These are phyloP conservation scores for Gari tellinella DNA, from an alignment of 2,888 invertebrate genomes.

Conservation along the genomic window DNA sequence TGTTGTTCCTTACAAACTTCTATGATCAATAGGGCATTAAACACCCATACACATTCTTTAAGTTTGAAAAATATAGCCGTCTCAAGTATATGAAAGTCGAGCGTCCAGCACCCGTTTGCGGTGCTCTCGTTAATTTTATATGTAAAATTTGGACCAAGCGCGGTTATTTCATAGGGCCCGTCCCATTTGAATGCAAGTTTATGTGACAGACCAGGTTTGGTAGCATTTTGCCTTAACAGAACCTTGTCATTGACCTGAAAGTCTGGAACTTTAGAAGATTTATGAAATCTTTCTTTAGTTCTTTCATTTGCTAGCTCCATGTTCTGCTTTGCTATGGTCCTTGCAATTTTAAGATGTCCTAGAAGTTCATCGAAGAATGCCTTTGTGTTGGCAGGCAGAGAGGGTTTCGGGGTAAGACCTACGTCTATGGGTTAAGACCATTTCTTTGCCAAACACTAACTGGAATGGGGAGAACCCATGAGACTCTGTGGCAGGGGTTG, in stretches of 20 bases:
- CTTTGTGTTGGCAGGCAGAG: not conserved
- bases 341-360: constrained; percentile 11
- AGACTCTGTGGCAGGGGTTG: too few relatives aligned
- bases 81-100: too few relatives aligned
- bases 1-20: too few relatives aligned
- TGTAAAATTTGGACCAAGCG: too few relatives aligned
- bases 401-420: constrained; percentile 31
- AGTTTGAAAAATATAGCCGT: too few relatives aligned
- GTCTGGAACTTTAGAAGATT: constrained; percentile 25
- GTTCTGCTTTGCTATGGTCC: constrained; percentile 26
- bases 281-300: constrained; percentile 24
- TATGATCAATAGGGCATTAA: too few relatives aligned
- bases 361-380: constrained; percentile 25
- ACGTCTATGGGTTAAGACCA: constrained; percentile 21
- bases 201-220: constrained; percentile 14
- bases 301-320: constrained; percentile 14
- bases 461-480: constrained; percentile 7
- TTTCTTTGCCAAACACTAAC: constrained; percentile 23
- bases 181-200: constrained; percentile 34
- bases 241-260: constrained; percentile 37
- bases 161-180: constrained; percentile 40
- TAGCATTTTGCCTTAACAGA: constrained; percentile 5
- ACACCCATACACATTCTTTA: too few relatives aligned
- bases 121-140: constrained; percentile 40
- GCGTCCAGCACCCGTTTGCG: too few relatives aligned